Evolutionary conservation across 2,888 invertebrate genomes (phyloP), one percentile per base, ranked within the genome.

Genomic region (Ichneumon xanthorius): DNA sequence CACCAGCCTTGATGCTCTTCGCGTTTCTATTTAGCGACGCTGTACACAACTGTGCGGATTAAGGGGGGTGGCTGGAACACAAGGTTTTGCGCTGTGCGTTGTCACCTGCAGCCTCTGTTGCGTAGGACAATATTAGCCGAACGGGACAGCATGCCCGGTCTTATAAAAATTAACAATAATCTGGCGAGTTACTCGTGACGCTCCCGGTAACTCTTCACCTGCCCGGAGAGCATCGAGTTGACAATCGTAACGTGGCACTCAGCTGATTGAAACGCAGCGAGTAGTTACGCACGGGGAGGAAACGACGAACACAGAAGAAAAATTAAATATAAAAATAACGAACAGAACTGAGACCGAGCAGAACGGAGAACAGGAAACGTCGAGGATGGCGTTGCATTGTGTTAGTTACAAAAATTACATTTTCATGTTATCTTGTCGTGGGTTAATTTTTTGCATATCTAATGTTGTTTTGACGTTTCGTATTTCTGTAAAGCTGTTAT

Each of bases 11-110:
- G 71, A 80, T 40, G 65, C 73, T 70, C 26, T 53, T 79, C 50
- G 68, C 65, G 67, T 80, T 84, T 76, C 76, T 22, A 63, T 26
- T 73, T 40, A 58, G 76, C 40, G 45, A 37, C 37, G 16, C 19
- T 68, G 4, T 6, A n/a, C 53, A 67, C 67, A 7, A 58, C 19
- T 16, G 22, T 45, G 9, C 70, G 50, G 63, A 63, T 40, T 5
- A 9, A 30, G 16, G 53, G 11, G 71, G 33, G 9, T n/a, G 45
- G 5, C 48, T 71, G 5, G 40, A 75, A 33, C 26, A 6, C 55
- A 48, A 16, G 63, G 22, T 63, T 83, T 78, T 58, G 22, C 19
- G 58, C 40, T 50, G 55, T 61, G 58, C 50, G 76, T 11, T 58
- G 37, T 40, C 61, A 72, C 58, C 19, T 50, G 67, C 40, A 40